These are phyloP conservation scores for Pseudomyrmex concolor DNA, from an alignment of 1,140 invertebrate genomes.

Conservation along the genomic window DNA sequence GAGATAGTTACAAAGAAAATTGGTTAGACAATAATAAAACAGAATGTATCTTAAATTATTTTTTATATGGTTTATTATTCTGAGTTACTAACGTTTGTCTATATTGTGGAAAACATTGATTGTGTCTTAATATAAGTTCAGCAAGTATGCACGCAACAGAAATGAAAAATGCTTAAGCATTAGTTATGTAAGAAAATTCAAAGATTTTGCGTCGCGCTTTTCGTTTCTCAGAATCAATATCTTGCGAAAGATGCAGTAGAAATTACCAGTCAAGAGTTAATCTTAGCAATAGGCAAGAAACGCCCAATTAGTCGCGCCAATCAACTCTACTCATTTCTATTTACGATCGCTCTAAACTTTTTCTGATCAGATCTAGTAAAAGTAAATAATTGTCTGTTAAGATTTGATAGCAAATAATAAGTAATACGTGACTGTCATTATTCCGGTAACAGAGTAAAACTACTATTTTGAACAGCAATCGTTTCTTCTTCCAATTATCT, in stretches of 20 bases:
- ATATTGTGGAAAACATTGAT: background rate
- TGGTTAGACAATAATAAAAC: background rate
- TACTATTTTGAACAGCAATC: background rate
- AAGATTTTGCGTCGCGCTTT: slow-evolving; percentile 35
- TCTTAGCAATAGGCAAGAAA: slow-evolving; percentile 13
- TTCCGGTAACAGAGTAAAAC: background rate
- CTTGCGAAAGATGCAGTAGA: slow-evolving; percentile 4
- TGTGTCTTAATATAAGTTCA: background rate
- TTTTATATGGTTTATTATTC: background rate
- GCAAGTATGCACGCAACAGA: background rate
- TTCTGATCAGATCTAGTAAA: background rate
- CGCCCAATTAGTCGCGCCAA: background rate
- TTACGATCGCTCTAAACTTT: slow-evolving; percentile 1
- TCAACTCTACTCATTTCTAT: background rate
- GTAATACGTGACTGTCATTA: too few relatives aligned
- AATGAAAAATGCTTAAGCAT: slow-evolving; percentile 10
- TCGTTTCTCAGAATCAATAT: slow-evolving; percentile 39
- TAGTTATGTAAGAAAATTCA: slow-evolving; percentile 47
- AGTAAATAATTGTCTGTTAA: background rate
- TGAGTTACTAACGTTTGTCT: background rate
- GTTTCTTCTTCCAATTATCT: background rate
- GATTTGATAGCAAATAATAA: too few relatives aligned
- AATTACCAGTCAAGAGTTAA: slow-evolving; percentile 32
- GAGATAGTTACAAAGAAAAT: background rate
- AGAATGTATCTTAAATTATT: background rate